Evolutionary conservation across 2,888 invertebrate species (phyloP), one percentile per base, ranked within the genome.

Genomic region (Carpatolechia fugitivella): DNA sequence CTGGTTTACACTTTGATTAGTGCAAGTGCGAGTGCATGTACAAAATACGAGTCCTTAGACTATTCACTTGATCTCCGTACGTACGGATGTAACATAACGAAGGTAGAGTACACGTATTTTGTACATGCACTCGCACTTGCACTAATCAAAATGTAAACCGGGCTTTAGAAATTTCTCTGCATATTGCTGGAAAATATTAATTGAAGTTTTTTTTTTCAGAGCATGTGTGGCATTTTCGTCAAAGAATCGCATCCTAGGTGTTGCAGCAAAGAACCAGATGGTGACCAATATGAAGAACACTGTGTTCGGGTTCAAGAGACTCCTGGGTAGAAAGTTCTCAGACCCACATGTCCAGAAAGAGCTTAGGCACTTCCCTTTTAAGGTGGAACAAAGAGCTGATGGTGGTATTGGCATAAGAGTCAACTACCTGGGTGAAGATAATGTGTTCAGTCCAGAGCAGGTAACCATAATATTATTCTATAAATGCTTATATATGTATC

Each of bases 201-300:
- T 44, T 44, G 38, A 13, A 20, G 24, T 24, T 24, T 4, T 24
- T 24, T 24, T 11, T 85, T 92, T 31, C 87, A 99, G 99, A 89
- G 94, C 99, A 90, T 99, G 94, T 90, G 96, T 99, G 54, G 98
- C 99, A 18, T 98, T 99, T 90, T 96, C 96, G 72, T 94, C 95
- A 61, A 97, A 96, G 80, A 96, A 96, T 78, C 94, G 99, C 68
- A 95, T 96, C 72, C 93, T 99, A 80, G 99, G 99, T 56, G 98
- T 98, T 36, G 96, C 98, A 44, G 99, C 99, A 57, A 98, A 98
- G 82, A 98, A 98, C 79, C 98, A 99, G 84, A 95, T 96, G 91
- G 95, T 98, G 54, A 98, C 98, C 70, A 99, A 99, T 81, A 95
- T 98, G 93, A 97, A 97, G 85, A 99, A 99, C 82, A 99, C 99